phyloP scores from a whole-genome alignment of 2,797 vertebrate genomes.

The Vultur gryphus region DNA sequence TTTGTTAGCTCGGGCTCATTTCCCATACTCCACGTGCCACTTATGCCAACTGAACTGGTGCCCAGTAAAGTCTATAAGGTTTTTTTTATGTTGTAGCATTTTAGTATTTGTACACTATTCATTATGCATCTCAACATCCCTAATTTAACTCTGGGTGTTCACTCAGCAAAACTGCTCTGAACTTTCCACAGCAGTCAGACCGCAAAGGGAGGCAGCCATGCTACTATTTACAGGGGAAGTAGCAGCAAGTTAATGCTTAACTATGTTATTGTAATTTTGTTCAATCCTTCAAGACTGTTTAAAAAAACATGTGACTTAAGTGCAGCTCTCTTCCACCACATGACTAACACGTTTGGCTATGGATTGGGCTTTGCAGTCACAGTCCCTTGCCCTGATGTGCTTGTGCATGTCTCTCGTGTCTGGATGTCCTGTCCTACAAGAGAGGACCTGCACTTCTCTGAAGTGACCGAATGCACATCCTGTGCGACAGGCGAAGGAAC shows the following conservation, averaged over 20 bases:
- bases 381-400: neutral
- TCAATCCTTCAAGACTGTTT: neutral
- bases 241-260: slow-evolving; percentile 18
- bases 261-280: neutral
- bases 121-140: neutral
- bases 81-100: neutral
- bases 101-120: neutral
- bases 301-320: neutral
- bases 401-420: fast-evolving
- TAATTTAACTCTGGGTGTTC: neutral
- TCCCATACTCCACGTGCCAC: neutral
- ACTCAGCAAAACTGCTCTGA: neutral
- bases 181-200: neutral
- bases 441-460: neutral
- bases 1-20: neutral
- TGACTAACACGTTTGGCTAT: neutral
- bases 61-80: neutral
- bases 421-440: neutral
- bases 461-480: neutral
- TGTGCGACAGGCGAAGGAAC: fast-evolving
- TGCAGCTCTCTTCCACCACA: neutral
- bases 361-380: neutral
- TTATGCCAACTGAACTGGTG: neutral
- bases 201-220: neutral
- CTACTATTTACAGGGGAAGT: neutral